Evolutionary conservation across 2,888 invertebrate species (phyloP), one percentile per base, ranked within the genome.

Genomic region (Polia nebulosa): DNA sequence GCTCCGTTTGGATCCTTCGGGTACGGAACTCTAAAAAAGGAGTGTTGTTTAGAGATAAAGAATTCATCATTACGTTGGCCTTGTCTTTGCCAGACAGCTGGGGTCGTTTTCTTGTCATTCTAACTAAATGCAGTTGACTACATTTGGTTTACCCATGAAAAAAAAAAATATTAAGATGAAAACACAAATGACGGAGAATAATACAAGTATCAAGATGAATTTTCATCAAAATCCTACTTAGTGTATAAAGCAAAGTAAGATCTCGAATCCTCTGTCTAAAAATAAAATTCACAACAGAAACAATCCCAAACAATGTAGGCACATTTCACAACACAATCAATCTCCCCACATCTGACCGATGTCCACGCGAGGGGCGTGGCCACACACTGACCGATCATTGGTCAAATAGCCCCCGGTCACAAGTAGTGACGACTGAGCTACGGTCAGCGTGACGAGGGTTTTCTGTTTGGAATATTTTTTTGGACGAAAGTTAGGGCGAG

Each of bases 351-450:
- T 74, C 71, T 85, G 87, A 81, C 90, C 89, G 86, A 57, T 89
- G 92, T 89, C 92, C 92, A 89, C 83, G 72, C 66, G 51, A 62
- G 78, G 84, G 92, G 92, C 87, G 91, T 86, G 88, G 91, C 87
- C 8, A 60, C 69, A 53, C 22, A 64, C 71, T 68, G 57, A 80
- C 83, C 88, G 89, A 85, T 90, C 90, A 93, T 93, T 93, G 93
- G 93, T 91, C 92, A 91, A 75, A 41, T 47, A 59, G 47, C 65
- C 60, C 78, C 44, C 52, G 78, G 78, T 57, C 70, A 59, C 55
- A 52, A 59, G 60, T 73, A 65, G 63, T 76, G 63, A 25, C 45
- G 58, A 29, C 0, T 52, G 39, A 63, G 51, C 25, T 27, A 27
- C 81, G 78, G 81, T 81, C 81, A 76, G 59, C 27, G 15, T 44